phyloP scores from a whole-genome alignment of 2,888 invertebrate species.

The Notodonta dromedarius region DNA sequence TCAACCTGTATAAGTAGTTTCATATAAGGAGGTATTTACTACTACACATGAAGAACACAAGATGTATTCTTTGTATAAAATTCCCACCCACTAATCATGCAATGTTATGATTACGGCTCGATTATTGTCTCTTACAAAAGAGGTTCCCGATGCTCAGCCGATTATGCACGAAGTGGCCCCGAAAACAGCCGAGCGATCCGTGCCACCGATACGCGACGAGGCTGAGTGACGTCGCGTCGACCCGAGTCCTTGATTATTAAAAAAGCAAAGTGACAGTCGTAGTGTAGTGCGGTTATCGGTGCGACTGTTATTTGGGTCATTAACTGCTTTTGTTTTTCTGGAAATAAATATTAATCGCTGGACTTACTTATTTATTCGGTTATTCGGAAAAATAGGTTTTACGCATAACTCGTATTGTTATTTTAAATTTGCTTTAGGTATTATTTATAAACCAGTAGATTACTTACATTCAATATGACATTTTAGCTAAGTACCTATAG shows the following conservation, averaged over 20 bases:
- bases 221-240: constrained; percentile 50
- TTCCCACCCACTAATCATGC: neutral
- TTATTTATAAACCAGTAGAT: no score
- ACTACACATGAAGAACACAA: no score
- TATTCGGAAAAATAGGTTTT: no score
- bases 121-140: neutral
- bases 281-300: constrained; percentile 43
- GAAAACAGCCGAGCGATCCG: constrained; percentile 58
- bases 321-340: constrained; percentile 29
- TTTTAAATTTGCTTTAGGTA: no score
- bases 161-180: constrained; percentile 45
- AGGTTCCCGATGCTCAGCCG: neutral
- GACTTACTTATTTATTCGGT: neutral
- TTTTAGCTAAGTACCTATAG: no score
- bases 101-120: neutral
- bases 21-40: no score
- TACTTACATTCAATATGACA: no score
- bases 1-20: no score
- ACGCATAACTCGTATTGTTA: no score
- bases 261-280: constrained; percentile 56
- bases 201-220: constrained; percentile 61
- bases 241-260: constrained; percentile 63
- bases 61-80: no score
- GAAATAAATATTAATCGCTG: neutral
- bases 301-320: constrained; percentile 37